Percentiles rank a stretch among this genome's conserved stretches.
Conservation (phyloP, 2,888 invertebrate genomes). For the Leptopilina syphax region DNA sequence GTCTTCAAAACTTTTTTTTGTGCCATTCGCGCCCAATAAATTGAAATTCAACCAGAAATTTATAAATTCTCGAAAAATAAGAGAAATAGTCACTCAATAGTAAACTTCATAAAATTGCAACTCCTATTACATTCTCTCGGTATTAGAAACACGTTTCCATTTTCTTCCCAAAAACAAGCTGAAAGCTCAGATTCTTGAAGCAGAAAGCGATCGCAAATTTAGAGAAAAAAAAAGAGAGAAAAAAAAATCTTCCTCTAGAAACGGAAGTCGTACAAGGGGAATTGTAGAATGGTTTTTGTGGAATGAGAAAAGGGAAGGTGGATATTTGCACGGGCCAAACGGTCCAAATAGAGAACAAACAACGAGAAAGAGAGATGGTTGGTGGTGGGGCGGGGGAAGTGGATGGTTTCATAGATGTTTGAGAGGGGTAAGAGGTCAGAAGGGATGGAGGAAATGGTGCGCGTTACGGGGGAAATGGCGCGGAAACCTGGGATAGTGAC, state of each 20-base stretch:
- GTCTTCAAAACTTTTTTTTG: too few relatives aligned
- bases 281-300: constrained; percentile 54
- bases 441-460: constrained; percentile 76
- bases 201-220: constrained; percentile 66
- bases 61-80: neutral
- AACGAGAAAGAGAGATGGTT: constrained; percentile 52
- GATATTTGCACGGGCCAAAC: constrained; percentile 75
- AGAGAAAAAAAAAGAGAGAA: constrained; percentile 41
- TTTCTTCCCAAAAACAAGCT: constrained; percentile 44
- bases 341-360: constrained; percentile 76
- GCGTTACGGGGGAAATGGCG: constrained; percentile 76
- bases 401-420: constrained; percentile 10
- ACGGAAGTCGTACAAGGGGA: constrained; percentile 48
- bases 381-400: constrained; percentile 49
- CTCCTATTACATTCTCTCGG: constrained; percentile 20
- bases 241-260: constrained; percentile 63
- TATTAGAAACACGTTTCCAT: constrained; percentile 34
- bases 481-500: constrained; percentile 77
- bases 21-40: neutral
- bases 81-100: constrained; percentile 3
- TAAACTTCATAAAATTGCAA: constrained; percentile 37
- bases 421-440: constrained; percentile 62
- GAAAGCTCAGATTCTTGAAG: constrained; percentile 50
- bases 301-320: constrained; percentile 64
- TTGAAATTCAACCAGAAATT: neutral